A percentile compares a stretch with the other conserved stretches of the same genome.
Evolutionary conservation across 2,888 invertebrate genomes (phyloP).

Genomic region (Acanthopleura granulata): DNA sequence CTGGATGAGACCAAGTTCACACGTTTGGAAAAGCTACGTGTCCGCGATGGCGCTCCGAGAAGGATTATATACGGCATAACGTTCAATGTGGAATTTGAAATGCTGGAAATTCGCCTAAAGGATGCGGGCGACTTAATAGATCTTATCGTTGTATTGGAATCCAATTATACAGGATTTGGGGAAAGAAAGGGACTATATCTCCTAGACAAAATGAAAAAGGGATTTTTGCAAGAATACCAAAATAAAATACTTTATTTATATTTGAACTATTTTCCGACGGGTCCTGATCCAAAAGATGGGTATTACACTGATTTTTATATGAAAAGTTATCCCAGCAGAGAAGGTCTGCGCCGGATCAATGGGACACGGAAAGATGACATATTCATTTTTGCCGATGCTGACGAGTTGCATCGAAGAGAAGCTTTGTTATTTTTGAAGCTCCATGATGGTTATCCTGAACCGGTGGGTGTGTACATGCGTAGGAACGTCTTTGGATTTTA

Average conservation of each 20-base stretch:
- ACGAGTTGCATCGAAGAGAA: constrained; percentile 76
- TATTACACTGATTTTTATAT: constrained; percentile 48
- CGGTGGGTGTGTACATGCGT: constrained; percentile 75
- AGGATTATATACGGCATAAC: constrained; percentile 33
- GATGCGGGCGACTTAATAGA: constrained; percentile 77
- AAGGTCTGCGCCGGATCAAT: constrained; percentile 25
- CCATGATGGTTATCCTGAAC: constrained; percentile 78
- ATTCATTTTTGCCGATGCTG: constrained; percentile 73
- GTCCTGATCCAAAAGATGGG: constrained; percentile 34
- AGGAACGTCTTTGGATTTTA: constrained; percentile 80
- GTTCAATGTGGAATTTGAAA: constrained; percentile 34
- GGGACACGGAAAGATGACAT: constrained; percentile 50
- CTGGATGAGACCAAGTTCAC: constrained; percentile 24
- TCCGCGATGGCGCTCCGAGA: constrained; percentile 24
- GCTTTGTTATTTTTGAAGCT: constrained; percentile 79
- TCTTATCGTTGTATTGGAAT: constrained; percentile 75
- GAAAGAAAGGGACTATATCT: constrained; percentile 70
- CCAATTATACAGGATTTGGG: constrained; percentile 68
- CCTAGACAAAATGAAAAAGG: constrained; percentile 71
- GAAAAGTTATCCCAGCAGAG: constrained; percentile 25
- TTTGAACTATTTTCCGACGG: constrained; percentile 46
- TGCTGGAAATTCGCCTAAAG: constrained; percentile 73
- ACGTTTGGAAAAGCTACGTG: constrained; percentile 8
- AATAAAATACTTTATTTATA: constrained; percentile 74
- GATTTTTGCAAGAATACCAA: constrained; percentile 72